Evolutionary conservation across 2,888 invertebrate genomes (phyloP).

Genomic region (Dendrolimus houi): DNA sequence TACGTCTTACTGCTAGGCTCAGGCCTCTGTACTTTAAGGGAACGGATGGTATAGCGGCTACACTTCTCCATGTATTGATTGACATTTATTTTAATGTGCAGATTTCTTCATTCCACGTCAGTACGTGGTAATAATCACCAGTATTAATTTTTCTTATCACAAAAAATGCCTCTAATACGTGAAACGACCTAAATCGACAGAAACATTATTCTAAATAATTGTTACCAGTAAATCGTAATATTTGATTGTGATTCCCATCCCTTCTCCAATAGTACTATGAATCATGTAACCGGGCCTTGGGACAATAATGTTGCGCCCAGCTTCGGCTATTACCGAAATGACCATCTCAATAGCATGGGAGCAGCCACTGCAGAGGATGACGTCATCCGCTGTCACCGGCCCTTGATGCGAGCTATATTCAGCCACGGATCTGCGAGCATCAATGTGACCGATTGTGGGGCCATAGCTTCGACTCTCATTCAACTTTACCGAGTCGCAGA

Average conservation of each 20-base stretch:
- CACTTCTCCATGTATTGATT: too few relatives aligned
- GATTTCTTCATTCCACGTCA: too few relatives aligned
- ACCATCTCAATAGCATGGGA: conserved; percentile 95
- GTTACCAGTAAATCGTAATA: conserved; percentile 83
- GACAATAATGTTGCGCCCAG: conserved; percentile 93
- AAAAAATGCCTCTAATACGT: too few relatives aligned
- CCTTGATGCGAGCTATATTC: conserved; percentile 85
- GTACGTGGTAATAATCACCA: too few relatives aligned
- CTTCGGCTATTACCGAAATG: conserved; percentile 89
- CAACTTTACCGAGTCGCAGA: conserved; percentile 80
- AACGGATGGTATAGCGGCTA: too few relatives aligned
- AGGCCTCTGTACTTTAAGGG: too few relatives aligned
- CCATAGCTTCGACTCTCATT: conserved; percentile 91
- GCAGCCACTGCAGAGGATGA: conserved; percentile 95
- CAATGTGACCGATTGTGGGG: conserved; percentile 85
- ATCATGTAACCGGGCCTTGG: conserved; percentile 95
- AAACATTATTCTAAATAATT: conserved; percentile 9
- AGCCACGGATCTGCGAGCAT: conserved; percentile 88
- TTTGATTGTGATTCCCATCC: conserved; percentile 85
- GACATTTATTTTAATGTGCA: too few relatives aligned
- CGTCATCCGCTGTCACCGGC: conserved; percentile 78
- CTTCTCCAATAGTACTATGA: conserved; percentile 90
- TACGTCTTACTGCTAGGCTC: too few relatives aligned
- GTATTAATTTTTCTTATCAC: too few relatives aligned
- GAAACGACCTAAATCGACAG: too few relatives aligned